Evolutionary conservation across 2,888 invertebrate genomes (phyloP), one percentile per base, ranked within the genome.

Genomic region (Diabrotica balteata): DNA sequence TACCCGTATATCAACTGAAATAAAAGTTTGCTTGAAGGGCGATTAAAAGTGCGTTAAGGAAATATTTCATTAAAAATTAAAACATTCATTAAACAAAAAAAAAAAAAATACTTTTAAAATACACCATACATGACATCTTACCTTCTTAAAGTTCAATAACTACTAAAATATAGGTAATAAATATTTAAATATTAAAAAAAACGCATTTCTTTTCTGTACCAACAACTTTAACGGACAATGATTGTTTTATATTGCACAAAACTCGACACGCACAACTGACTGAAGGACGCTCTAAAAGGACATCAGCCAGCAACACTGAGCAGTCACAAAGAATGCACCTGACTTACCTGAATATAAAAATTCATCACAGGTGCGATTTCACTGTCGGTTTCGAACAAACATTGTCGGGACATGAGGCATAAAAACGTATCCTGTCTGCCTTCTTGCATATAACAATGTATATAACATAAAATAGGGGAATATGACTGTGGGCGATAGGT

Each of bases 311-410:
- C 58, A 64, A 50, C 45, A 17, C 55, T 59, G 17, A 58, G 50
- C 45, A 54, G 5, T 54, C 54, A 63, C 58, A 67, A 67, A 63
- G 67, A 54, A 59, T 63, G 63, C 67, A 67, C 67, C 67, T 63
- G 67, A 67, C 67, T 63, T 67, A 63, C 63, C 67, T 67, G 63
- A 50, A 59, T 59, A 62, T 63, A 59, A 67, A 67, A 67, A 67
- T 67, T 67, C 67, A 67, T 59, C 54, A 67, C 67, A 67, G 67
- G 67, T 67, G 67, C 67, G 59, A 59, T 59, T 59, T 58, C 58
- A 54, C 45, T 62, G 61, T 62, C 61, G 58, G 57, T 66, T 59
- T 67, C 49, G 54, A 63, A 63, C 62, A 59, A 67, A 67, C 67
- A 63, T 59, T 59, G 59, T 44, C 53, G 63, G 50, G 54, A 54